Conservation (phyloP, 2,113 vertebrate species). For the Nibea coibor region DNA sequence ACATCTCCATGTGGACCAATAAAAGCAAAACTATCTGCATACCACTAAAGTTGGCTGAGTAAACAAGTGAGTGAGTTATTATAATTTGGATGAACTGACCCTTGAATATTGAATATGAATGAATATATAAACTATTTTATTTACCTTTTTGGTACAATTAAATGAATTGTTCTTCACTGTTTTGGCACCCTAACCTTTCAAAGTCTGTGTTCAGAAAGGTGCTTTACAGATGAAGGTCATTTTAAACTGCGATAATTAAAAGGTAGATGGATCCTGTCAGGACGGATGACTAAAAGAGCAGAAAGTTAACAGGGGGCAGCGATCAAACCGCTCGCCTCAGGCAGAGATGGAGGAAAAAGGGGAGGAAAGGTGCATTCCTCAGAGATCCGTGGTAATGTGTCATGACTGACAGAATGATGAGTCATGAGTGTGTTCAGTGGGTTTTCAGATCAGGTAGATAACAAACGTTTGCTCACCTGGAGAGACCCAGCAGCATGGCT, state of each 20-base stretch:
- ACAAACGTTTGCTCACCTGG: conserved; percentile 24
- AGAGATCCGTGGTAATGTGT: conserved; percentile 33
- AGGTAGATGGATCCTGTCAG: neutral
- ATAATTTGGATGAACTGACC: neutral
- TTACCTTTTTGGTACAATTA: neutral
- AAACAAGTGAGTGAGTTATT: neutral
- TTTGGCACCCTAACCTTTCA: neutral
- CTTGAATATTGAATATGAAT: too few species aligned
- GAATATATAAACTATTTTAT: neutral
- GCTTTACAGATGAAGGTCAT: neutral
- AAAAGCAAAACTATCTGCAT: too few species aligned
- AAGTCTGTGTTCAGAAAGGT: neutral
- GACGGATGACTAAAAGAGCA: neutral
- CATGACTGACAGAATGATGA: conserved; percentile 5
- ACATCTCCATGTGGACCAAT: too few species aligned
- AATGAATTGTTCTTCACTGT: neutral
- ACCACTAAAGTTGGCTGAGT: neutral
- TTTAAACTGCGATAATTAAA: neutral
- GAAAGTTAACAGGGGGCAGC: neutral
- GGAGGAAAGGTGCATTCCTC: conserved; percentile 48
- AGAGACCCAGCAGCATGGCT: conserved; percentile 15
- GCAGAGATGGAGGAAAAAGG: neutral
- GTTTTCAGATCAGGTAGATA: conserved; percentile 32
- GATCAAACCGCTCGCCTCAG: conserved; percentile 6
- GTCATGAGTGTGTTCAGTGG: conserved; percentile 21